These are phyloP conservation scores for Sarcophaga subvicina DNA, from an alignment of 2,888 invertebrate genomes.

Conservation along the genomic window DNA sequence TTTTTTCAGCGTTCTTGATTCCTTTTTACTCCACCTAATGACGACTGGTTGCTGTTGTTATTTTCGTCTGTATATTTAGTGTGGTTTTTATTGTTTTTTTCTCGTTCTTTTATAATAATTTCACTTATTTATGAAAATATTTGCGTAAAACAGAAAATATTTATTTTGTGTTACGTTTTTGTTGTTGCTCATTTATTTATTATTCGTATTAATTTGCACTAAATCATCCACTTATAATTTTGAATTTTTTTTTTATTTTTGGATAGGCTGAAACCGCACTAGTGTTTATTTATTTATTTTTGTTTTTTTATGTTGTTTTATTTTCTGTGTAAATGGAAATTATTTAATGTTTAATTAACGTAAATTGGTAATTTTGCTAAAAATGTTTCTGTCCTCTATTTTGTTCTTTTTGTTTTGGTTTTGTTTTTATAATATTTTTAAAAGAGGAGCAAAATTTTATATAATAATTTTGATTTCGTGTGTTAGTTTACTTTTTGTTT, in stretches of 20 bases:
- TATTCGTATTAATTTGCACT: constrained; percentile 36
- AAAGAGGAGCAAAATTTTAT: constrained; percentile 11
- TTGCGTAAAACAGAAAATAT: neutral
- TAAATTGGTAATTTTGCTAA: constrained; percentile 51
- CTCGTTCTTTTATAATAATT: constrained; percentile 58
- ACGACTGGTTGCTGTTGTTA: neutral
- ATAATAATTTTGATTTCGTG: constrained; percentile 62
- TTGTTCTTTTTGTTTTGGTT: neutral
- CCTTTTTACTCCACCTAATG: neutral
- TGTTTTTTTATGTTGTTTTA: neutral
- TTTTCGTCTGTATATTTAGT: constrained; percentile 67
- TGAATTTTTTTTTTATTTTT: constrained; percentile 51
- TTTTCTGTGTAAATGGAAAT: constrained; percentile 32
- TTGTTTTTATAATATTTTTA: neutral
- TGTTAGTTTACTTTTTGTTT: constrained; percentile 41
- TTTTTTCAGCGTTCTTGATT: neutral
- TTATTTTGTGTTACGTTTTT: neutral
- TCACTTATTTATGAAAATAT: constrained; percentile 55
- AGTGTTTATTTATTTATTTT: constrained; percentile 47
- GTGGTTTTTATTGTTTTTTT: constrained; percentile 69
- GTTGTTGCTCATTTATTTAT: neutral
- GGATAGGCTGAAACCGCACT: constrained; percentile 66
- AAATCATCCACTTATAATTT: constrained; percentile 51
- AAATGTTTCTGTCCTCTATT: constrained; percentile 67
- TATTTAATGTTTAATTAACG: constrained; percentile 58